phyloP scores from a whole-genome alignment of 2,888 invertebrate genomes.

The Ecliptopera silaceata region DNA sequence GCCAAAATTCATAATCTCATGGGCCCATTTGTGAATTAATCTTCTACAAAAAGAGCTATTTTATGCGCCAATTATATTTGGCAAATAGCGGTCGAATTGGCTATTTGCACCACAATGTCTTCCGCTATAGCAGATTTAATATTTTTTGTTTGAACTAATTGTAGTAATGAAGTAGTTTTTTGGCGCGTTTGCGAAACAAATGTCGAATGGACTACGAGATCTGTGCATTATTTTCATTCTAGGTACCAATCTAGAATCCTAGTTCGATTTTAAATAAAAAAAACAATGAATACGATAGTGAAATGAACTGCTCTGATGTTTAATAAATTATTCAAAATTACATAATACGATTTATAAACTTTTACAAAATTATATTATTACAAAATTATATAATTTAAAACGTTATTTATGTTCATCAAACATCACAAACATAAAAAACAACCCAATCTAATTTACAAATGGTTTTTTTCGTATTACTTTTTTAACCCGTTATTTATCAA shows the following conservation, averaged over 20 bases:
- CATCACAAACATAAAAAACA: too few relatives aligned
- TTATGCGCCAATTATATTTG: constrained; percentile 61
- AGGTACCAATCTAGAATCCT: too few relatives aligned
- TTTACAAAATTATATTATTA: too few relatives aligned
- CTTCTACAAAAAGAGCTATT: constrained; percentile 64
- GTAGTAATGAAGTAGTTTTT: constrained; percentile 9
- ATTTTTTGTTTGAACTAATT: constrained; percentile 41
- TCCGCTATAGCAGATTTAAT: constrained; percentile 59
- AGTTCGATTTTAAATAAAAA: too few relatives aligned
- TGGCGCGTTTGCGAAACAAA: neutral
- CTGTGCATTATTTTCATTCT: neutral
- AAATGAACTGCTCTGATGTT: too few relatives aligned
- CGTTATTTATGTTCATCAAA: too few relatives aligned
- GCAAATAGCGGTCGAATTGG: constrained; percentile 71
- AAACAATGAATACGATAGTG: too few relatives aligned
- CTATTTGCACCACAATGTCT: constrained; percentile 68
- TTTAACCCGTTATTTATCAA: neutral
- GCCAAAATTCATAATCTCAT: constrained; percentile 72
- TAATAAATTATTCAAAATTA: too few relatives aligned
- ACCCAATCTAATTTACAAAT: too few relatives aligned
- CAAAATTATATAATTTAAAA: too few relatives aligned
- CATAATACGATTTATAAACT: too few relatives aligned
- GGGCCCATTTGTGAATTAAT: constrained; percentile 65
- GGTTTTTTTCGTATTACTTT: too few relatives aligned
- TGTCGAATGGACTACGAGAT: neutral